These are phyloP conservation scores for Brachylomia viminalis DNA, from an alignment of 2,888 invertebrate species.

Conservation along the genomic window DNA sequence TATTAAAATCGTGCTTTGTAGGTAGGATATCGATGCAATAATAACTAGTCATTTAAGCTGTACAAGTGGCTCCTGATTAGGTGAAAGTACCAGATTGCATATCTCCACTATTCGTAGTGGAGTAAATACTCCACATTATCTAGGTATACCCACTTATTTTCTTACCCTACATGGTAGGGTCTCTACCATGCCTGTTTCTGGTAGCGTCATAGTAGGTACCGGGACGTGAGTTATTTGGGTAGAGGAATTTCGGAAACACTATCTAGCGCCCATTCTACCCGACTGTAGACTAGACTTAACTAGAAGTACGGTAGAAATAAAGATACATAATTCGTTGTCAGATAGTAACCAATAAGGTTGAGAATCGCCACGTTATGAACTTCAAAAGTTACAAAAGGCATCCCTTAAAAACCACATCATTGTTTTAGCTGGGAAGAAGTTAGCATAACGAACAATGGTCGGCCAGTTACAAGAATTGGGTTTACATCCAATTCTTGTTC, in stretches of 20 bases:
- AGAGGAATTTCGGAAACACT: conserved; percentile 14
- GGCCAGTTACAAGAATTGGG: too few species aligned
- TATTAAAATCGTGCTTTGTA: conserved; percentile 19
- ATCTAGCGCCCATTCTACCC: not conserved
- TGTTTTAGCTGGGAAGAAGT: not conserved
- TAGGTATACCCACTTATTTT: conserved; percentile 1
- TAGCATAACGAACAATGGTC: not conserved
- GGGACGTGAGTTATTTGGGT: not conserved
- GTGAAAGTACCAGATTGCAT: conserved; percentile 10
- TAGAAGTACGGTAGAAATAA: too few species aligned
- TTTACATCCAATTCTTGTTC: too few species aligned
- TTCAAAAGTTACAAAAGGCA: not conserved
- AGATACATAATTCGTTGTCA: not conserved
- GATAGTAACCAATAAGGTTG: not conserved
- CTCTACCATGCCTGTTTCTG: conserved; percentile 9
- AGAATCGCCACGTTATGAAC: not conserved
- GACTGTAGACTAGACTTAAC: not conserved
- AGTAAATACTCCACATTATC: not conserved
- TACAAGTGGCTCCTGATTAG: conserved; percentile 9
- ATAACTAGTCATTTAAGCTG: conserved; percentile 16
- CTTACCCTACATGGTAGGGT: not conserved
- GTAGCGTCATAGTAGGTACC: not conserved
- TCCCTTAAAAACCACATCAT: not conserved
- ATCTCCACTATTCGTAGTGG: not conserved
- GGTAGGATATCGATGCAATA: conserved; percentile 6